Evolutionary conservation across 1,140 invertebrate species (phyloP), one percentile per base, ranked within the genome.

Genomic region (Camponotus vicinus): DNA sequence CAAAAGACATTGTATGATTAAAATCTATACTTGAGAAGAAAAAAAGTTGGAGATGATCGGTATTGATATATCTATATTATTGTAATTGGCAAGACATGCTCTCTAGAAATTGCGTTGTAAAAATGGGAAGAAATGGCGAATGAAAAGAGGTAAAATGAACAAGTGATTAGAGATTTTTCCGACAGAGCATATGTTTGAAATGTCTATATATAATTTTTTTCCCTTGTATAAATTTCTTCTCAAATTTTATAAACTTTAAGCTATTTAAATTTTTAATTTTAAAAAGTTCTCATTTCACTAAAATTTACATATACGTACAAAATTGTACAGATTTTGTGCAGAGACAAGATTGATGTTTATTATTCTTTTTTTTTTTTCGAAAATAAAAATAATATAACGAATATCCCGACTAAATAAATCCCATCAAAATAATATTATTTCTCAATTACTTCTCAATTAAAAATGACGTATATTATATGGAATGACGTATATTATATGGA

Each of bases 1-100:
- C 18, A 49, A 55, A 27, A 40, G 37, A 15, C 55, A 70, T 82
- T 27, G 69, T 27, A 83, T 83, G 69, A 83, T 83, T 83, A 83
- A 52, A 83, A 82, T 82, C 55, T 82, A 15, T 73, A 34, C 5
- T 13, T n/a, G 37, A 61, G 32, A 63, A 61, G 69, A 5, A 18
- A 45, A 0, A 15, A 59, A 57, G 42, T 45, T 37, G 64, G 37
- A 82, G 42, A 42, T 82, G 42, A 67, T 80, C n/a, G 32, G 8
- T 34, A 18, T 49, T 21, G 40, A 45, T 32, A 21, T 63, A 5
- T 42, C 11, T 69, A 7, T 11, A 27, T 70, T 37, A 15, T 21
- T 27, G 59, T 76, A 40, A 18, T 59, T 3, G 37, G 18, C 4
- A 40, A 18, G 13, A 61, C 8, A 27, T 27, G 21, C 21, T 57